These are phyloP conservation scores for Palloptera scutellata DNA, from an alignment of 2,888 invertebrate species.

Conservation along the genomic window DNA sequence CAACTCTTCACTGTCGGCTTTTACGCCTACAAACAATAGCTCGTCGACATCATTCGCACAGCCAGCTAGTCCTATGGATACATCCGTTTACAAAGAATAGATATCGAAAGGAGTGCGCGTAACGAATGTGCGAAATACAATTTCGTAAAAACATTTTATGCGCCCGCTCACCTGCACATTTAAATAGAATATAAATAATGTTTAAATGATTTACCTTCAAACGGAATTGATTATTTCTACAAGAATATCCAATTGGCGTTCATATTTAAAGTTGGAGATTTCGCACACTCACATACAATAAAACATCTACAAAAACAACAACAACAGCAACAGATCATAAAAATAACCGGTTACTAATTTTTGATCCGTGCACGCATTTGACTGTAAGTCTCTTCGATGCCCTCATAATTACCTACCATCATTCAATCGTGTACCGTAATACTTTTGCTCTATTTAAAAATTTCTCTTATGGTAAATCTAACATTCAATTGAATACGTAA, in stretches of 20 bases:
- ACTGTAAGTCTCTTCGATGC: not conserved
- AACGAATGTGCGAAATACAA: not conserved
- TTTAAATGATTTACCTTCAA: not conserved
- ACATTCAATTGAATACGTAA: not conserved
- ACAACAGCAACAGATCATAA: not conserved
- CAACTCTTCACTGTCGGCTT: slow-evolving; percentile 59
- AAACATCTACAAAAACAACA: not conserved
- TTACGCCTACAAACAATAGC: slow-evolving; percentile 58
- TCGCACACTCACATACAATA: not conserved
- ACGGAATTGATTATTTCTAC: slow-evolving; percentile 1
- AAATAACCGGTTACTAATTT: slow-evolving; percentile 1
- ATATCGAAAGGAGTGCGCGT: not conserved
- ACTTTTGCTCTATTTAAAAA: not conserved
- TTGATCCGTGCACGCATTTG: not conserved
- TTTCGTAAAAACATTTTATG: not conserved
- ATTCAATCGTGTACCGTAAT: not conserved
- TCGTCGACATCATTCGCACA: slow-evolving; percentile 64
- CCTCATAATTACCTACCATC: not conserved
- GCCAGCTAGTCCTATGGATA: slow-evolving; percentile 80
- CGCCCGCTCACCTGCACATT: not conserved
- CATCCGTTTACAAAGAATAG: slow-evolving; percentile 71
- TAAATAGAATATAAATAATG: too few relatives aligned
- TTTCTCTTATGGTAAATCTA: not conserved
- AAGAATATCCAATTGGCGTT: not conserved
- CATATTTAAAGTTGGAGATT: not conserved